Conservation (phyloP, 1,140 invertebrate genomes). For the Meloidogyne floridensis region DNA sequence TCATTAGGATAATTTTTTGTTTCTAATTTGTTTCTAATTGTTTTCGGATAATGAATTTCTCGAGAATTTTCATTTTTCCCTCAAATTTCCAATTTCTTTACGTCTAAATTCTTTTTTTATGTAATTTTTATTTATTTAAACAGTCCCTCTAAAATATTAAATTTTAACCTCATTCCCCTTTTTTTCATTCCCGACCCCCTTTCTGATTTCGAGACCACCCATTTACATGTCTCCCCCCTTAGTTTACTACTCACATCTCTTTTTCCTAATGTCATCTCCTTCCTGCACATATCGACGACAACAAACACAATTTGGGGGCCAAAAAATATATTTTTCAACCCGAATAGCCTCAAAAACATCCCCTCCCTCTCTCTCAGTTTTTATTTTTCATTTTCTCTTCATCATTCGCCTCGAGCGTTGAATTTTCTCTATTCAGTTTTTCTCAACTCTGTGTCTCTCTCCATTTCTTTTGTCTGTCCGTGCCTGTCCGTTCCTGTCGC, state of each 20-base stretch:
- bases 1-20: no score
- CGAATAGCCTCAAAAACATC: background rate
- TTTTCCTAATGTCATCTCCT: no score
- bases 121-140: no score
- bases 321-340: background rate
- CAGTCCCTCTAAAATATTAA: no score
- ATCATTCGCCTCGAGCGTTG: background rate
- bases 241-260: background rate
- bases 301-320: background rate
- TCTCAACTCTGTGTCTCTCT: background rate
- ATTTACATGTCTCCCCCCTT: background rate
- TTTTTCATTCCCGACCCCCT: background rate
- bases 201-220: background rate
- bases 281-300: background rate
- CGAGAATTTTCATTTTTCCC: no score
- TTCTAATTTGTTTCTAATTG: no score
- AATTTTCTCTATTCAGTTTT: background rate
- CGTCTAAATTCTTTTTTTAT: no score
- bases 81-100: no score
- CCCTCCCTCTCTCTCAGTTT: background rate
- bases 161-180: background rate
- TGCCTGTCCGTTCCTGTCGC: background rate
- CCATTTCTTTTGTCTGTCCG: background rate
- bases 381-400: background rate
- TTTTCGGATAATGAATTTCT: no score